phyloP scores from a whole-genome alignment of 1,140 invertebrate species.

The Episyrphus balteatus region DNA sequence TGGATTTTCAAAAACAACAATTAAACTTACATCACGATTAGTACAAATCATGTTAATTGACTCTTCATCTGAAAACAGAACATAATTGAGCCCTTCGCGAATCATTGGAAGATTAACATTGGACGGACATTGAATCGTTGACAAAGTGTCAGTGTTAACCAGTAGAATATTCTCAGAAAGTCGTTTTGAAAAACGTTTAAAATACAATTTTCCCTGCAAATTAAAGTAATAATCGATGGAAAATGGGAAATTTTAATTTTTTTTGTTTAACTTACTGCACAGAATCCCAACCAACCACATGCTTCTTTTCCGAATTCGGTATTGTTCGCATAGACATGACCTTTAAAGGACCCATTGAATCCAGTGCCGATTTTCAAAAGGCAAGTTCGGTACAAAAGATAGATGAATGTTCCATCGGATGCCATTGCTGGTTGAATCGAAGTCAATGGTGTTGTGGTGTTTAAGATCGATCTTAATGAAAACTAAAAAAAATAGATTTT shows the following conservation, averaged over 20 bases:
- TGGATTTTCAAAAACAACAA: not conserved
- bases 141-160: slow-evolving; percentile 28
- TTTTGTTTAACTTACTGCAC: slow-evolving; percentile 49
- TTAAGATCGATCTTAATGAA: slow-evolving; percentile 13
- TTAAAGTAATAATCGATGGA: too few relatives aligned
- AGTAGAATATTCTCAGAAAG: slow-evolving; percentile 28
- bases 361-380: slow-evolving; percentile 87
- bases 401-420: slow-evolving; percentile 82
- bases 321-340: slow-evolving; percentile 71
- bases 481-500: slow-evolving; percentile 13
- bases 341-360: slow-evolving; percentile 79
- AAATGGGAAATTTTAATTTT: not conserved
- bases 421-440: slow-evolving; percentile 49
- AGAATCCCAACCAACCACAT: slow-evolving; percentile 73
- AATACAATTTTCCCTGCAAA: slow-evolving; percentile 22
- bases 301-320: slow-evolving; percentile 62
- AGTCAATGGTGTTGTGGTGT: not conserved
- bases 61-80: slow-evolving; percentile 35
- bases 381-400: slow-evolving; percentile 66
- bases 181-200: slow-evolving; percentile 26
- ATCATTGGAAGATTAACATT: slow-evolving; percentile 26
- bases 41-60: slow-evolving; percentile 36
- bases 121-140: slow-evolving; percentile 24
- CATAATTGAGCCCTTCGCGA: slow-evolving; percentile 31
- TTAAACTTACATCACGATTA: slow-evolving; percentile 27